Base-by-base conservation (phyloP, 2,113 vertebrate species). In the Pica pica region DNA sequence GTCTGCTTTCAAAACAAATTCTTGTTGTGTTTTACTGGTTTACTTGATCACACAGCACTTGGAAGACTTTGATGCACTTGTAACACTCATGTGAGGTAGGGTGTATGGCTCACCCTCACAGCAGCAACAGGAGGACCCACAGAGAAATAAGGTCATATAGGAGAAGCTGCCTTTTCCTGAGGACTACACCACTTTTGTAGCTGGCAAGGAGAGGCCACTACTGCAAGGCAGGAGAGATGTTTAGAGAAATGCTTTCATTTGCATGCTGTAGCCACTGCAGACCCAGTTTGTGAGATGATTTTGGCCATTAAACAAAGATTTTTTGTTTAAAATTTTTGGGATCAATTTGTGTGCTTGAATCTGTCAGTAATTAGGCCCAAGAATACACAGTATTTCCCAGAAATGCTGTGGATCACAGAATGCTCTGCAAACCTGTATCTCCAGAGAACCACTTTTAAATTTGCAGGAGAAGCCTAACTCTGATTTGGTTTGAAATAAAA, bases 21-120 rank as follows among this genome's bases (percentile, higher is more conserved):
- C 6, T 47, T 33, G 1, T 59, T 67, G 9, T 49, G 10, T 80
- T 85, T 85, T 57, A 47, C 19, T 61, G 30, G 9, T 88, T 85
- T 77, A 27, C 46, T 74, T 53, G 39, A 55, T 68, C 61, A 55
- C 33, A 41, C 7, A 76, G 37, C 20, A 35, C 42, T 80, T 80
- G 26, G 31, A 74, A 88, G 63, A 33, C 68, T 86, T 55, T 63
- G 30, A 49, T 83, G 68, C 28, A 8, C 33, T 52, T 90, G 24
- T 31, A 68, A 28, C 7, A 37, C 13, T n/a, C 19, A 14, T 0
- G 0, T 77, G 39, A 92, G 19, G 15, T 1, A 11, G 28, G 37
- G 35, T 65, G 27, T 63, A 27, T 12, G n/a, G 20, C 81, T 85
- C 35, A 23, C n/a, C 16, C 28, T 89, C 30, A 5, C 1, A 18